Evolutionary conservation across 2,888 invertebrate species (phyloP), one percentile per base, ranked within the genome.

Genomic region (Euspilapteryx auroguttella): DNA sequence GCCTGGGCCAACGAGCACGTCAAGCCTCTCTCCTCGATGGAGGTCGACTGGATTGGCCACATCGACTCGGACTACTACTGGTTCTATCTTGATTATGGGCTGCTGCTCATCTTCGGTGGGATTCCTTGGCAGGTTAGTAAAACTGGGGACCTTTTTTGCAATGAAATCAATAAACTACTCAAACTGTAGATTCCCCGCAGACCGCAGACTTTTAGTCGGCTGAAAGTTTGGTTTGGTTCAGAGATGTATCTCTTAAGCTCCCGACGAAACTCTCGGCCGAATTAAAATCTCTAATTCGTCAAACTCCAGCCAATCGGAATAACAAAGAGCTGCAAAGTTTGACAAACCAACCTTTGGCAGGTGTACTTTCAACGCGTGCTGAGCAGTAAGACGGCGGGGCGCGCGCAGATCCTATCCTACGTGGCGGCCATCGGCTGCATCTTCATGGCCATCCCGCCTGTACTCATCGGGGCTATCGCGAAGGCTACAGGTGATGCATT

Each of bases 291-390:
- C n/a, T n/a, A n/a, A n/a, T n/a, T n/a, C n/a, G n/a, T n/a, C n/a
- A n/a, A n/a, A n/a, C n/a, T n/a, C n/a, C n/a, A n/a, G n/a, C n/a
- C n/a, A n/a, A n/a, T n/a, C n/a, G n/a, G n/a, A n/a, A n/a, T n/a
- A n/a, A n/a, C n/a, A n/a, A n/a, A n/a, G n/a, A n/a, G n/a, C n/a
- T n/a, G n/a, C n/a, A n/a, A n/a, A n/a, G n/a, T n/a, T n/a, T n/a
- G n/a, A n/a, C n/a, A n/a, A n/a, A n/a, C n/a, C n/a, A n/a, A n/a
- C n/a, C n/a, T n/a, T n/a, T n/a, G n/a, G 3, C 63, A 89, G 85
- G 97, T 97, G 15, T 98, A 98, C 61, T 98, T 98, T 71, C 98
- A 99, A 79, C 82, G 98, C 23, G 98, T 99, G 28, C 76, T 99
- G 45, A 97, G 97, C 34, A 94, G 96, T 49, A 95, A 94, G 79